These are phyloP conservation scores for Dendrophyllia cribrosa DNA, from an alignment of 64 coral and sea anemone species.

Conservation along the genomic window DNA sequence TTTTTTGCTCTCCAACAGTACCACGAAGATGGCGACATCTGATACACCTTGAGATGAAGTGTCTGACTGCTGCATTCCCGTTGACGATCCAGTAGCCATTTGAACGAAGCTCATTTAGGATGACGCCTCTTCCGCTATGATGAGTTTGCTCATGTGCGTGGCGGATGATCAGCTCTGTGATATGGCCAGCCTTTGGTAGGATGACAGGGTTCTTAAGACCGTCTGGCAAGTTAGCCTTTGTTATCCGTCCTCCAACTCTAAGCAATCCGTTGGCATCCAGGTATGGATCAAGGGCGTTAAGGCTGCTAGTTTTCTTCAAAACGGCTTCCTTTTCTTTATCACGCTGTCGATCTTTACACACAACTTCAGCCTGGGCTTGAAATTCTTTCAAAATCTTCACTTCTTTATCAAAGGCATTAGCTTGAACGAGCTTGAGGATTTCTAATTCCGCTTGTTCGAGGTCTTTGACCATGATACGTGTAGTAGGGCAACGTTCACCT, in stretches of 20 bases:
- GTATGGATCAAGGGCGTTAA: conserved; percentile 68
- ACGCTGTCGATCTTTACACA: conserved; percentile 2
- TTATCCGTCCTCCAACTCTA: conserved; percentile 62
- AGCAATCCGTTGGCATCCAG: conserved; percentile 20
- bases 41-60: conserved; percentile 47
- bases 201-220: background rate
- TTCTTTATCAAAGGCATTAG: conserved; percentile 20
- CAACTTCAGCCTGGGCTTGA: background rate
- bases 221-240: conserved; percentile 15
- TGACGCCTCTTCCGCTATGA: conserved; percentile 49
- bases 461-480: too few species aligned
- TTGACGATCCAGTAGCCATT: conserved; percentile 61
- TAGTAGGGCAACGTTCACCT: background rate
- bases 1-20: conserved; percentile 54
- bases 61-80: conserved; percentile 53
- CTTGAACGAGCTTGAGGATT: background rate
- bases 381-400: conserved; percentile 26
- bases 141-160: conserved; percentile 44
- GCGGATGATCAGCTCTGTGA: background rate
- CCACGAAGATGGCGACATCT: conserved; percentile 53
- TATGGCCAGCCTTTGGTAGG: too few species aligned
- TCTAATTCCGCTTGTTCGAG: too few species aligned
- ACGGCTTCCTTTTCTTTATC: conserved; percentile 22
- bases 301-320: conserved; percentile 37
- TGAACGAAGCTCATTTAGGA: conserved; percentile 47